Base-by-base conservation (phyloP, 2,797 vertebrate species). In the Coregonus suidteri region DNA sequence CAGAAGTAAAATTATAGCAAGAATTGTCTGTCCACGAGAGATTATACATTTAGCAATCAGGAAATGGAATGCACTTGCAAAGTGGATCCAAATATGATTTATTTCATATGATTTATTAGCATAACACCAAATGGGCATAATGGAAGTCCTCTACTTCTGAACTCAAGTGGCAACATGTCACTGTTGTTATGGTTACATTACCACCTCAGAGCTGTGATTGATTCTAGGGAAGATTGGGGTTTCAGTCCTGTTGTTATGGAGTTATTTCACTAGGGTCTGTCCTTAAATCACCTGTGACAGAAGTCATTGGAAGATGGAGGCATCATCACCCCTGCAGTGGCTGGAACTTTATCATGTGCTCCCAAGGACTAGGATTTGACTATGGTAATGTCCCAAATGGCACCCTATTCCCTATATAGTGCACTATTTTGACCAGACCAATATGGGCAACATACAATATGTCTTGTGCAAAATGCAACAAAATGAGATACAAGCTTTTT, bases 101-200 rank as follows among this genome's bases (percentile, higher is more conserved):
- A 64, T 64, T 64, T 20, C 9, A 13, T 3, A 64, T 30, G 59
- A 7, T 64, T 64, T 64, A 30, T 64, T 25, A 64, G 20, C n/a
- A 64, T 30, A 64, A 13, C 25, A 64, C 20, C 59, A 64, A 30
- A 11, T 25, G 20, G n/a, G 59, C 20, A 25, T 25, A 25, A 25
- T 47, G 41, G 41, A 47, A 47, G 11, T 47, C 41, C 41, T 47
- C 41, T 47, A 16, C 65, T 35, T 67, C 30, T 9, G 65, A 35
- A 67, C 14, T 35, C 4, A 31, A 67, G 35, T 69, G 14, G 66
- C 15, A 6, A 16, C 18, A n/a, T 16, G 14, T 68, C 15, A 15
- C 31, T 68, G 31, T 68, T 70, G 34, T 47, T 41, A n/a, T 70
- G 68, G 14, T 37, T 73, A 54, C 30, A 73, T 31, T 54, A 31